Conservation (phyloP, 2,888 invertebrate species). For the Thera britannica region DNA sequence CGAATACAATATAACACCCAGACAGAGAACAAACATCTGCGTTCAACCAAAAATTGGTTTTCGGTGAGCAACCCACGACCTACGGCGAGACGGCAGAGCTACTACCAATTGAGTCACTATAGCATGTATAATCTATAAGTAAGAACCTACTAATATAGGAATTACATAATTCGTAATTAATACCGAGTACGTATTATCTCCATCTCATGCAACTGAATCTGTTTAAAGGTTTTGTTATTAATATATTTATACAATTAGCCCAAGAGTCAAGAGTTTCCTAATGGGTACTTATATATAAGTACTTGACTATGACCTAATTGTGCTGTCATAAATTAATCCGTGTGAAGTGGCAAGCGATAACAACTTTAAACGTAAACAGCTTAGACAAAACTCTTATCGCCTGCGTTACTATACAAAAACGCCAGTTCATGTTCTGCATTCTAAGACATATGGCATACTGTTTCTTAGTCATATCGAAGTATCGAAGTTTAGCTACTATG, state of each 20-base stretch:
- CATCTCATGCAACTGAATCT: background rate
- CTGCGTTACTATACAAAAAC: conserved; percentile 1
- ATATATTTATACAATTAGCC: background rate
- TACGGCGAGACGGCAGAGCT: no score
- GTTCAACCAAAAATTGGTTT: no score
- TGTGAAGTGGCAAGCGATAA: conserved; percentile 27
- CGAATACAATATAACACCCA: no score
- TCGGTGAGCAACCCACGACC: no score
- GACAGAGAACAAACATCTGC: no score
- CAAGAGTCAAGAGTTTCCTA: conserved; percentile 10
- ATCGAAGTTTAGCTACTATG: no score
- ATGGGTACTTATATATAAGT: conserved; percentile 13
- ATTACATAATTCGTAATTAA: background rate
- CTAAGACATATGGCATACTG: no score
- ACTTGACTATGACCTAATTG: conserved; percentile 35
- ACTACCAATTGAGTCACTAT: no score
- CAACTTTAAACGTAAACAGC: conserved; percentile 14
- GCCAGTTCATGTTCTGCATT: background rate
- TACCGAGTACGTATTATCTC: conserved; percentile 1
- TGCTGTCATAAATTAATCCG: conserved; percentile 28
- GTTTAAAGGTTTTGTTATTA: background rate
- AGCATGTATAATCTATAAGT: background rate
- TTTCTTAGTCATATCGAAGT: no score
- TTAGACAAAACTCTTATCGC: background rate
- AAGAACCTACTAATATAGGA: background rate